Base-by-base conservation (phyloP, 2,888 invertebrate genomes). In the Zeuzera pyrina region DNA sequence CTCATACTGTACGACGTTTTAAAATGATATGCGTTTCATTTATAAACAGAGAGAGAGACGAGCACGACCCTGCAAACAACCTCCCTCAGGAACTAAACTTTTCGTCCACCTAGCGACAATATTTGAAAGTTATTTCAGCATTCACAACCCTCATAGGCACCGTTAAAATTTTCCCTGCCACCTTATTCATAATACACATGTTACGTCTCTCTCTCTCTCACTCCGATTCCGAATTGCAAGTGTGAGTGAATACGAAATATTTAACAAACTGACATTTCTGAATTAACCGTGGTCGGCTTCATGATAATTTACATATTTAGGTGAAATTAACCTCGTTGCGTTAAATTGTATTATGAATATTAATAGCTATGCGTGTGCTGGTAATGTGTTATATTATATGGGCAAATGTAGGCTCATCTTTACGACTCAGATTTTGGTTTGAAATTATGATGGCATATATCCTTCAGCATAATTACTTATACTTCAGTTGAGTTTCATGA, bases 221-320 rank as follows among this genome's bases (percentile, higher is more conserved):
- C 58, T 26, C 34, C 22, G 33, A 45, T 36, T 38, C 5, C 35
- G 29, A 33, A 12, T 25, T 30, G 37, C 16, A 38, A 24, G 64
- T 30, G 40, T 0, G 58, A 76, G 38, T 3, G 65, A 46, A 67
- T 63, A 10, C 33, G 60, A 61, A 74, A 69, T 73, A 78, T 73
- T n/a, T 76, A 67, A 57, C 69, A 69, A 72, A 73, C 68, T 77
- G 81, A 74, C 81, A 77, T 76, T 73, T 76, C 67, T 49, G 66
- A 76, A 81, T 77, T 77, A 79, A 79, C 74, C 76, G 69, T 79
- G 83, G 83, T 79, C 83, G 78, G 81, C 76, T 81, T n/a, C 79
- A 83, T 84, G 79, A 84, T 84, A 83, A 84, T 84, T 84, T 84
- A 84, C 84, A 84, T 84, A 84, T 84, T 84, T 83, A 83, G 84